Conservation (phyloP, 2,113 vertebrate species). For the Silurus meridionalis region DNA sequence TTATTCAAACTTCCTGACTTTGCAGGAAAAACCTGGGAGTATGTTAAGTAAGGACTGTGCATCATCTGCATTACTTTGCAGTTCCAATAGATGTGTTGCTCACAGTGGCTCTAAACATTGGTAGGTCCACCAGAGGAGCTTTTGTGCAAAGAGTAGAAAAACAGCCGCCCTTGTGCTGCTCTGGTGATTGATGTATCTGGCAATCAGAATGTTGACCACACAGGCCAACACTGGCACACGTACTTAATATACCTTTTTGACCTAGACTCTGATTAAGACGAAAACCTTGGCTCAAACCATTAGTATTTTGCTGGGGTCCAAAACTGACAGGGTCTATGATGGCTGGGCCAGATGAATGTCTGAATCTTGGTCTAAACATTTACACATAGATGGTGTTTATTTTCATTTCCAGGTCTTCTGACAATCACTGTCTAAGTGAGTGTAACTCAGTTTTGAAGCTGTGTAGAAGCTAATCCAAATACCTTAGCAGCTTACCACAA, state of each 20-base stretch:
- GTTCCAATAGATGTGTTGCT: background rate
- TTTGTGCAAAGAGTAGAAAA: background rate
- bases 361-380: background rate
- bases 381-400: background rate
- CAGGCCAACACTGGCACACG: background rate
- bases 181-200: background rate
- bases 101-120: background rate
- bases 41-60: background rate
- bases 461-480: background rate
- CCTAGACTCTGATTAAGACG: background rate
- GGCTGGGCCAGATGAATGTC: background rate
- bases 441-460: background rate
- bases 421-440: background rate
- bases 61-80: background rate
- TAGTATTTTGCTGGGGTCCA: too few species aligned
- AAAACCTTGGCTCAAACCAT: too few species aligned
- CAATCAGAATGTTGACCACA: background rate
- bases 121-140: background rate
- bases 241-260: background rate
- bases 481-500: background rate
- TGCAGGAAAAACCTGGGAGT: background rate
- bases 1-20: too few species aligned
- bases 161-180: background rate
- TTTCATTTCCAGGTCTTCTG: background rate
- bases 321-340: background rate